phyloP scores from a whole-genome alignment of 2,888 invertebrate genomes.

The Priocnemis perturbator region DNA sequence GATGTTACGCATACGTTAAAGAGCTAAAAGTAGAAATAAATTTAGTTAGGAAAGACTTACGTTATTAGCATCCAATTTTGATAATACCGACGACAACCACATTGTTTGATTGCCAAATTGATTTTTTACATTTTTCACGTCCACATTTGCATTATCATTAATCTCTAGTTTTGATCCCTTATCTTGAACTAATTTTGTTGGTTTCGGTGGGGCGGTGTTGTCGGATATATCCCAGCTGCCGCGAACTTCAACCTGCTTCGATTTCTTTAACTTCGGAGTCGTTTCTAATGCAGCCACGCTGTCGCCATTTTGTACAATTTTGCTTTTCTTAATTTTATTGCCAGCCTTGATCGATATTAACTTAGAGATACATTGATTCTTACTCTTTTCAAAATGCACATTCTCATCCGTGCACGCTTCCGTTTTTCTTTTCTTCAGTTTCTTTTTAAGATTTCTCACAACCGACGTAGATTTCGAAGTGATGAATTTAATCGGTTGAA shows the following conservation, averaged over 20 bases:
- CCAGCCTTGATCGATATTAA: conserved; percentile 4
- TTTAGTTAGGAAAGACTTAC: no score
- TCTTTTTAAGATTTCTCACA: not conserved
- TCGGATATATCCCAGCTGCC: conserved; percentile 36
- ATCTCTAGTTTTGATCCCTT: not conserved
- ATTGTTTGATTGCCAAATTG: conserved; percentile 2
- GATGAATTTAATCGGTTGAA: not conserved
- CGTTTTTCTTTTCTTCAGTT: not conserved
- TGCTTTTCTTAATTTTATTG: conserved; percentile 26
- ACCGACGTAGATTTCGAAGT: not conserved
- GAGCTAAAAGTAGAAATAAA: no score
- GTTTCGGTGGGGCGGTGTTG: conserved; percentile 3
- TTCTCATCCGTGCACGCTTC: not conserved
- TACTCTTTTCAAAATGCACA: conserved; percentile 7
- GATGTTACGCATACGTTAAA: not conserved
- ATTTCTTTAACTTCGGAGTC: conserved; percentile 2
- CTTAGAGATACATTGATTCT: conserved; percentile 12
- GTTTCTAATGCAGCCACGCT: not conserved
- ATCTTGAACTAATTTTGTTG: not conserved
- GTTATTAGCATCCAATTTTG: conserved; percentile 31
- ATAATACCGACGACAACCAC: conserved; percentile 55
- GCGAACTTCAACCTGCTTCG: not conserved
- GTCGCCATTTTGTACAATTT: not conserved
- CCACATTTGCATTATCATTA: not conserved
- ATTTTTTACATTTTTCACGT: conserved; percentile 1